A percentile compares a stretch with the other conserved stretches of the same genome.
phyloP scores from a whole-genome alignment of 2,888 invertebrate species.

The Liodrosophila aerea region DNA sequence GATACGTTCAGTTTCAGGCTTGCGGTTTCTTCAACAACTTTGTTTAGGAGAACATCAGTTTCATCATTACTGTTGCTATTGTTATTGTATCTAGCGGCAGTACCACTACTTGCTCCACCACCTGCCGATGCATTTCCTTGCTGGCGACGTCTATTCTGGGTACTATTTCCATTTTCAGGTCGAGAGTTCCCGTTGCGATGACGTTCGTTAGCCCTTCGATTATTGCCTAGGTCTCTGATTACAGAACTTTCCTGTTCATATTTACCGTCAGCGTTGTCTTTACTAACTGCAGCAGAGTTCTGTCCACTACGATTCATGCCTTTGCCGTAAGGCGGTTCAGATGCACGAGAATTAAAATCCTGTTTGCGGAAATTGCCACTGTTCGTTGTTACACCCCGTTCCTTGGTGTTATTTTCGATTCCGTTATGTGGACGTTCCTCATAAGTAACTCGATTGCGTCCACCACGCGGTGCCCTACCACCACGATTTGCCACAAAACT shows the following conservation, averaged over 20 bases:
- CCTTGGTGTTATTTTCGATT: constrained; percentile 5
- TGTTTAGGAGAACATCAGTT: constrained; percentile 47
- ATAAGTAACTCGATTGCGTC: constrained; percentile 37
- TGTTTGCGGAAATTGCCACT: constrained; percentile 25
- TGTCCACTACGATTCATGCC: constrained; percentile 40
- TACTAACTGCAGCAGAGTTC: constrained; percentile 31
- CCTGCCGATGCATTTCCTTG: constrained; percentile 12
- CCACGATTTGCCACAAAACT: constrained; percentile 80
- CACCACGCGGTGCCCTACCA: constrained; percentile 33
- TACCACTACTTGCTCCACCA: neutral
- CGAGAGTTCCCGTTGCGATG: constrained; percentile 43
- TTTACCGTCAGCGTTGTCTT: constrained; percentile 36
- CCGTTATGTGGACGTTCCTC: constrained; percentile 45
- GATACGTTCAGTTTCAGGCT: constrained; percentile 74
- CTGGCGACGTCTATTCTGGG: constrained; percentile 41
- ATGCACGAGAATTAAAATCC: constrained; percentile 18
- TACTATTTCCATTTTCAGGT: constrained; percentile 50
- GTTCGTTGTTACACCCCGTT: constrained; percentile 1
- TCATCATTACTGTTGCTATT: constrained; percentile 35
- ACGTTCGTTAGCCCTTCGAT: constrained; percentile 38
- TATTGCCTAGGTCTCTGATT: constrained; percentile 35
- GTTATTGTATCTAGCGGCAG: constrained; percentile 21
- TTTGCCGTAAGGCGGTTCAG: constrained; percentile 25
- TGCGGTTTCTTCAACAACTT: constrained; percentile 59
- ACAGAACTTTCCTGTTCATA: constrained; percentile 35